Evolutionary conservation across 2,797 vertebrate genomes (phyloP).

Genomic region (Myiothlypis coronata): DNA sequence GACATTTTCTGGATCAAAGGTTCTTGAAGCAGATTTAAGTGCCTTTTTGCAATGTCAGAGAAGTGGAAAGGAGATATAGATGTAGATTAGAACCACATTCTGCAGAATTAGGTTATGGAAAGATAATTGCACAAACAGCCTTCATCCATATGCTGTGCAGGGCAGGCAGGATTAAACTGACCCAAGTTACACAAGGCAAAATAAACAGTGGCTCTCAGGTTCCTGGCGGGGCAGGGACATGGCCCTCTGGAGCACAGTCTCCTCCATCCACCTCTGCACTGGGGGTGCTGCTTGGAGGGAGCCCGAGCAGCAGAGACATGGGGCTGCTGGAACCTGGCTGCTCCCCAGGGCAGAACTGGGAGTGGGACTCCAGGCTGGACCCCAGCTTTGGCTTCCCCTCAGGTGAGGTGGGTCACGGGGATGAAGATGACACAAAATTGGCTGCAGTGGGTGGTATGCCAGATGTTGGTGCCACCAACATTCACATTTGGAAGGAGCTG

Average conservation of each 20-base stretch:
- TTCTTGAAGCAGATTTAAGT: not conserved
- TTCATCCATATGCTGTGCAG: not conserved
- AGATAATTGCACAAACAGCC: conserved; percentile 4
- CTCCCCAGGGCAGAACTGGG: not conserved
- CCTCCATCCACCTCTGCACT: not conserved
- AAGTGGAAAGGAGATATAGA: not conserved
- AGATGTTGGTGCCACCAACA: not conserved
- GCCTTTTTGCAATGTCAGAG: conserved; percentile 1
- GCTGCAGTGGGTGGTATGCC: not conserved
- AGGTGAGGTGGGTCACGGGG: not conserved
- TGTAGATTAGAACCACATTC: not conserved
- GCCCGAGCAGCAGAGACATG: rapidly evolving
- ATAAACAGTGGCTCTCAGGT: not conserved
- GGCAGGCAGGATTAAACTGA: not conserved
- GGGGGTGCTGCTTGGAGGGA: not conserved
- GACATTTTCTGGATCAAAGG: not conserved
- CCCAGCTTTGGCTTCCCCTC: not conserved
- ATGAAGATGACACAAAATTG: not conserved
- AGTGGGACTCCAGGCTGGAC: not conserved
- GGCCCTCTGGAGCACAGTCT: not conserved
- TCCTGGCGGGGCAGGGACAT: not conserved
- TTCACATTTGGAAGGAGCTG: not conserved
- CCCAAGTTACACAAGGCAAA: not conserved
- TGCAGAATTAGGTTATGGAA: conserved; percentile 9
- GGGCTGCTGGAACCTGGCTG: not conserved